Conservation (phyloP, 2,113 vertebrate species). For the Brachirus orientalis region DNA sequence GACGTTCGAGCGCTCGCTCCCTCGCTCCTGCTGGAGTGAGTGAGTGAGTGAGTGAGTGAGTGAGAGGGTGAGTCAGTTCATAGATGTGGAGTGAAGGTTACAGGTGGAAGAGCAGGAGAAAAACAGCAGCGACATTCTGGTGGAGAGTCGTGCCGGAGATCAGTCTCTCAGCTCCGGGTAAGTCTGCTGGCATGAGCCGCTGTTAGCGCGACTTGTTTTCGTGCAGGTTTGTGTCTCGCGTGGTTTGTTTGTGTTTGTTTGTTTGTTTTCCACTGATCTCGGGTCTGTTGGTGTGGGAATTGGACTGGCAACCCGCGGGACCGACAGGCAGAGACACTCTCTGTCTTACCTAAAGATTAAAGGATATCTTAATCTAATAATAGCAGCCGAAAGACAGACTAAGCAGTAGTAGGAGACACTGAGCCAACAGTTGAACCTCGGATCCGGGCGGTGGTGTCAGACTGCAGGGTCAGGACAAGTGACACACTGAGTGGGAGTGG, state of each 20-base stretch:
- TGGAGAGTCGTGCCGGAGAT: background rate
- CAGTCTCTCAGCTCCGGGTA: background rate
- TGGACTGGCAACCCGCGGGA: slow-evolving; percentile 19
- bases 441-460: background rate
- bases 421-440: slow-evolving; percentile 6
- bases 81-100: slow-evolving; percentile 32
- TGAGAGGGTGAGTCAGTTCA: too few species aligned
- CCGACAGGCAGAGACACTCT: background rate
- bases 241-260: background rate
- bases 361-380: slow-evolving; percentile 65
- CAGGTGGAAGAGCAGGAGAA: slow-evolving; percentile 55
- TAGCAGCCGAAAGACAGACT: slow-evolving; percentile 42
- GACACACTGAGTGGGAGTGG: background rate
- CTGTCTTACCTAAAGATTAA: slow-evolving; percentile 60
- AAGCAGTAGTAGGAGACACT: slow-evolving; percentile 43
- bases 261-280: slow-evolving; percentile 8
- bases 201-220: slow-evolving; percentile 17
- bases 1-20: too few species aligned
- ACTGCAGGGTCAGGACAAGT: background rate
- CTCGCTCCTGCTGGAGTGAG: too few species aligned
- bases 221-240: background rate
- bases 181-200: background rate
- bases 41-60: too few species aligned
- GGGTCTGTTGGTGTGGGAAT: slow-evolving; percentile 9
- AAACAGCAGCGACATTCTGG: background rate